Evolutionary conservation across 2,888 invertebrate genomes (phyloP).

Genomic region (Mayetiola destructor): DNA sequence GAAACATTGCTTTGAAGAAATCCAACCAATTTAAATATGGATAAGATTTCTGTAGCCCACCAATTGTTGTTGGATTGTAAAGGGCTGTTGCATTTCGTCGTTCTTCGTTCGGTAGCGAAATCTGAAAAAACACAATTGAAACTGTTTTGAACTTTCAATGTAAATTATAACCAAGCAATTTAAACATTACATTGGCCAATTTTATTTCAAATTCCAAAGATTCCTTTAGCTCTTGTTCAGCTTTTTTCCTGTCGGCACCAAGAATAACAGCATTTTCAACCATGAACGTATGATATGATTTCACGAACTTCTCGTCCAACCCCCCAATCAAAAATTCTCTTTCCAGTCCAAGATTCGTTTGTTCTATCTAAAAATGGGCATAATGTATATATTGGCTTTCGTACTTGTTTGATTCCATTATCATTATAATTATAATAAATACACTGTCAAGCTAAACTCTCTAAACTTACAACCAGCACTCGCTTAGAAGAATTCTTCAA

Average conservation of each 20-base stretch:
- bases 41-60: conserved; percentile 57
- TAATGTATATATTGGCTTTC: not conserved
- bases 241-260: conserved; percentile 58
- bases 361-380: conserved; percentile 52
- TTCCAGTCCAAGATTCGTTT: conserved; percentile 68
- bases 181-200: conserved; percentile 67
- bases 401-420: not conserved
- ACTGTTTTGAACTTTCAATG: conserved; percentile 26
- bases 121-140: conserved; percentile 34
- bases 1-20: conserved; percentile 69
- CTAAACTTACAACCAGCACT: conserved; percentile 61
- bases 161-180: not conserved
- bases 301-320: conserved; percentile 61
- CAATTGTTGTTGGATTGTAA: conserved; percentile 67
- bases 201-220: conserved; percentile 78
- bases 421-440: not conserved
- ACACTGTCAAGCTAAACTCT: not conserved
- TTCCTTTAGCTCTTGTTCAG: conserved; percentile 55
- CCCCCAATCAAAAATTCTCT: conserved; percentile 77
- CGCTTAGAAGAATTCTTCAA: conserved; percentile 74
- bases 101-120: conserved; percentile 65
- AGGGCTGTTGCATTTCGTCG: conserved; percentile 66
- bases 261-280: conserved; percentile 73
- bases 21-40: conserved; percentile 44
- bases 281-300: conserved; percentile 73